A percentile compares a stretch with the other conserved stretches of the same genome.
These are phyloP conservation scores for Bruchidius siliquastri DNA, from an alignment of 2,888 invertebrate species.

Conservation along the genomic window DNA sequence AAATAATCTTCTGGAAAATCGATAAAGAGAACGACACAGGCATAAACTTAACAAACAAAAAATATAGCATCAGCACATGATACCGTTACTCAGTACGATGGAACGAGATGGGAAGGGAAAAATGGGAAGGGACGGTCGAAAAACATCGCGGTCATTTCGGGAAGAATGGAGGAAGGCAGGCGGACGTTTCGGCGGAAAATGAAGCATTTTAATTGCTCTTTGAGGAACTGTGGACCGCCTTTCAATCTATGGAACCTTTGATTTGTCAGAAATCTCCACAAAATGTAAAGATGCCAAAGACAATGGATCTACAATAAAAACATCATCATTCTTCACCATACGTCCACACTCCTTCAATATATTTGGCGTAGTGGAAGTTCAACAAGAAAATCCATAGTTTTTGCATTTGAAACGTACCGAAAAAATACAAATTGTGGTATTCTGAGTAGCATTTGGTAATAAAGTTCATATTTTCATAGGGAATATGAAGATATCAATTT, in stretches of 20 bases:
- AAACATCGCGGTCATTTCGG: too few relatives aligned
- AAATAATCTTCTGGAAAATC: background rate
- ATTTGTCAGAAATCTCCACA: too few relatives aligned
- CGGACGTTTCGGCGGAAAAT: too few relatives aligned
- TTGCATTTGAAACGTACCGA: background rate
- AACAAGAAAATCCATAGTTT: background rate
- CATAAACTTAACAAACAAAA: conserved; percentile 26
- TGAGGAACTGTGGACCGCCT: too few relatives aligned
- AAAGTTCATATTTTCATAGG: too few relatives aligned
- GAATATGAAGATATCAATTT: too few relatives aligned
- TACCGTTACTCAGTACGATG: conserved; percentile 17
- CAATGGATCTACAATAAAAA: too few relatives aligned
- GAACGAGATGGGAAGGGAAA: background rate
- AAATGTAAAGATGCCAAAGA: too few relatives aligned
- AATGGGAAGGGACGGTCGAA: background rate
- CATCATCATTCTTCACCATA: background rate
- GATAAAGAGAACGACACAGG: conserved; percentile 20
- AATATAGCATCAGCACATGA: conserved; percentile 22
- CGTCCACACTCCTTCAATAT: background rate
- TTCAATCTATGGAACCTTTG: too few relatives aligned
- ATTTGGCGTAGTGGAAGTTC: background rate
- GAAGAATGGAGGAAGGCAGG: background rate
- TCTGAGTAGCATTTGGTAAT: too few relatives aligned
- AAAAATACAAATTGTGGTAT: background rate
- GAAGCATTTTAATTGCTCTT: too few relatives aligned